Evolutionary conservation across 1,140 invertebrate genomes (phyloP).

Genomic region (Drosophila sucinea): DNA sequence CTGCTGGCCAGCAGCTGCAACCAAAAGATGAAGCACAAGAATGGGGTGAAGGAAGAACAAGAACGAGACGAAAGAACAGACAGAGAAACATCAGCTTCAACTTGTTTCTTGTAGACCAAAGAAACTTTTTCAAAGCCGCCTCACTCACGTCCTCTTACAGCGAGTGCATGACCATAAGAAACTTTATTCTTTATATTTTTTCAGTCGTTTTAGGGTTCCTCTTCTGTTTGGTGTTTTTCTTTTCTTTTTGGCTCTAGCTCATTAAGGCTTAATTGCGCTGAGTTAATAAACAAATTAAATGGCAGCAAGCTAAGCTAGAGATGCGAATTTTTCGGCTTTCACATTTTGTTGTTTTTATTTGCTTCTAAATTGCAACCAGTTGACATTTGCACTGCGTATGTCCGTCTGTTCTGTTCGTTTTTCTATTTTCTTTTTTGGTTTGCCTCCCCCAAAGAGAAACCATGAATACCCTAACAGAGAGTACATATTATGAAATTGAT

Average conservation of each 20-base stretch:
- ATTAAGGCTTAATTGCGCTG: conserved; percentile 50
- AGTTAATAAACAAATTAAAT: conserved; percentile 63
- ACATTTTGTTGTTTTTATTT: conserved; percentile 35
- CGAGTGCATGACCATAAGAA: conserved; percentile 41
- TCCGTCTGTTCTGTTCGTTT: conserved; percentile 43
- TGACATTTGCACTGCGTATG: conserved; percentile 56
- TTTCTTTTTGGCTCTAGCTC: conserved; percentile 35
- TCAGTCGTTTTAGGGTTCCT: neutral
- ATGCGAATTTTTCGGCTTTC: conserved; percentile 1
- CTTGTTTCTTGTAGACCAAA: conserved; percentile 29
- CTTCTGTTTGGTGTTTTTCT: neutral
- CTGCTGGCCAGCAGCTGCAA: conserved; percentile 41
- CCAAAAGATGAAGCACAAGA: conserved; percentile 6
- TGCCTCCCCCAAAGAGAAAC: conserved; percentile 19
- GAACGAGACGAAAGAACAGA: neutral
- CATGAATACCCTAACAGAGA: neutral
- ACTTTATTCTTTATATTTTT: conserved; percentile 23
- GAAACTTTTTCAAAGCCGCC: conserved; percentile 30
- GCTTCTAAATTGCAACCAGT: conserved; percentile 52
- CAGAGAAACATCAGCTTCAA: conserved; percentile 11
- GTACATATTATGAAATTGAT: no score
- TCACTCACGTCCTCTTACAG: conserved; percentile 32
- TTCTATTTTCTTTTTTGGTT: conserved; percentile 45
- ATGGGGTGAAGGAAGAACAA: neutral
- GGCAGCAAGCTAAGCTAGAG: conserved; percentile 17